phyloP scores from a whole-genome alignment of 2,888 invertebrate species.

The Idaea aversata region DNA sequence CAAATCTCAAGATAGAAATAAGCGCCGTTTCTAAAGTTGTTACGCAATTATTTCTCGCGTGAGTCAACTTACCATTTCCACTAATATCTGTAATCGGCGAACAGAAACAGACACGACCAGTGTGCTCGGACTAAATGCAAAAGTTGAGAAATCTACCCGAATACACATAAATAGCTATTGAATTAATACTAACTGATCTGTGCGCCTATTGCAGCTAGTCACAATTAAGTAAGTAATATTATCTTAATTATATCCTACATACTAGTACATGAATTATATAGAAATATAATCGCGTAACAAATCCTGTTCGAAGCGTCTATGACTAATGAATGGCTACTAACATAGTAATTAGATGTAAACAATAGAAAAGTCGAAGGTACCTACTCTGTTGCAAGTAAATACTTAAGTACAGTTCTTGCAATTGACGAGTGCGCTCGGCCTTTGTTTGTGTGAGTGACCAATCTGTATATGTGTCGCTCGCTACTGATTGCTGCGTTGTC shows the following conservation, averaged over 20 bases:
- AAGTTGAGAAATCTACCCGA: constrained; percentile 29
- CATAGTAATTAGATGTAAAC: constrained; percentile 31
- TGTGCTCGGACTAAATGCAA: constrained; percentile 27
- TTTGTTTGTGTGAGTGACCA: too few relatives aligned
- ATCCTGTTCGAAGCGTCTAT: constrained; percentile 50
- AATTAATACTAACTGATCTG: constrained; percentile 38
- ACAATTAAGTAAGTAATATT: constrained; percentile 33
- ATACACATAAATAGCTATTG: constrained; percentile 30
- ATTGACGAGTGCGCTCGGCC: too few relatives aligned
- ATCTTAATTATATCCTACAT: constrained; percentile 50
- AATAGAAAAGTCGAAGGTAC: constrained; percentile 35
- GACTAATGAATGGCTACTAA: constrained; percentile 33
- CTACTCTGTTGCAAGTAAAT: constrained; percentile 32
- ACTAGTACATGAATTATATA: constrained; percentile 50
- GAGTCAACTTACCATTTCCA: background rate
- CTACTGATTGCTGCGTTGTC: too few relatives aligned
- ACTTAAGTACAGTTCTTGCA: too few relatives aligned
- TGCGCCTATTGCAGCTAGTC: constrained; percentile 53
- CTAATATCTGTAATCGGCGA: background rate
- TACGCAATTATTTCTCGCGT: constrained; percentile 4
- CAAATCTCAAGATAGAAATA: background rate
- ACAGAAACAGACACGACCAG: constrained; percentile 6
- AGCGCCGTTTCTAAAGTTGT: background rate
- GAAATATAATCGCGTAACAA: constrained; percentile 45
- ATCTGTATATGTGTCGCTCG: too few relatives aligned